Evolutionary conservation across 2,888 invertebrate species (phyloP), one percentile per base, ranked within the genome.

Genomic region (Microctonus hyperodae): DNA sequence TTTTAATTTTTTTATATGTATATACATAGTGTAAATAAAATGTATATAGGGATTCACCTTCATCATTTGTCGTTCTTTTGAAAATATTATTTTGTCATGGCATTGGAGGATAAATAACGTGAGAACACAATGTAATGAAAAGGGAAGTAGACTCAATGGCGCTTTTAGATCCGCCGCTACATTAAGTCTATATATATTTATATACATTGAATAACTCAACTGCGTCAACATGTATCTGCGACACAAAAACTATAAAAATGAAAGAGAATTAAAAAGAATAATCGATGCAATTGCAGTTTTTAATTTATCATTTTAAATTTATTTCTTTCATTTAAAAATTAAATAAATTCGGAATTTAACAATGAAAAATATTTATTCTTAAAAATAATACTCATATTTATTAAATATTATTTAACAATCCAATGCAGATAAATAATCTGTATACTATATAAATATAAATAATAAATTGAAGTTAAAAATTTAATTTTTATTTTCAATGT

Each of bases 121-220:
- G 33, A 16, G 33, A 56, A 28, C 20, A 56, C 11, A 56, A 33
- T 56, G 22, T 31, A 56, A 53, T 53, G 16, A 28, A 53, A 53
- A 11, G 33, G 56, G 33, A 56, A 56, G 56, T 35, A 56, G 56
- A 56, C 56, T 56, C 20, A 16, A 33, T 56, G 56, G 22, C 33
- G 56, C 56, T 22, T 56, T n/a, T 33, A 33, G 13, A 55, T 56
- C 20, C 13, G 16, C 20, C 33, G 13, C 53, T n/a, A 16, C 16
- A 53, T n/a, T 28, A 11, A 11, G 11, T 51, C 10, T 16, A 51
- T 25, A 13, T 53, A 25, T 25, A 28, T 53, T 16, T 53, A 48
- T 22, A 44, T 10, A 48, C 20, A 48, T 53, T 23, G 10, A 50
- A 5, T 20, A 23, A 50, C 4, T 23, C 10, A 23, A 44, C 44